phyloP scores from a whole-genome alignment of 2,888 invertebrate species.

The Lordiphosa fenestrarum region DNA sequence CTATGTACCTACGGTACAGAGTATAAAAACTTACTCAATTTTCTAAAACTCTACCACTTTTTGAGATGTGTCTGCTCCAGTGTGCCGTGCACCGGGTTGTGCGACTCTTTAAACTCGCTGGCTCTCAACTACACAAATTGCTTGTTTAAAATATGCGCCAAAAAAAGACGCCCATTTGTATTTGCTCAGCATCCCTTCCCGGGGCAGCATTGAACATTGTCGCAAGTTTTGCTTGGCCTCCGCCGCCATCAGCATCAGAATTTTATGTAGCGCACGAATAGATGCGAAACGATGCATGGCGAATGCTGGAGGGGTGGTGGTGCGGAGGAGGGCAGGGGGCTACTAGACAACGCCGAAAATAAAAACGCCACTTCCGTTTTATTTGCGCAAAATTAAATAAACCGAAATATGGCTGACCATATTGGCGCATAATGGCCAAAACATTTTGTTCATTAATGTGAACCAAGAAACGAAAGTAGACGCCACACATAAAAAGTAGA shows the following conservation, averaged over 20 bases:
- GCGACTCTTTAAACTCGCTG: conserved; percentile 48
- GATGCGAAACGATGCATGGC: conserved; percentile 49
- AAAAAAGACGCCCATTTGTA: conserved; percentile 21
- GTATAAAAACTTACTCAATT: too few relatives aligned
- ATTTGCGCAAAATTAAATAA: conserved; percentile 77
- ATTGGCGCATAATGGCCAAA: conserved; percentile 74
- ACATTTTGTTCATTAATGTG: conserved; percentile 74
- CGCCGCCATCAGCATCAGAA: conserved; percentile 41
- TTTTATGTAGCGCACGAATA: conserved; percentile 71
- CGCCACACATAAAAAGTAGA: conserved; percentile 46
- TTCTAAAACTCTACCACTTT: too few relatives aligned
- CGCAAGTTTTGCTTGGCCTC: conserved; percentile 65
- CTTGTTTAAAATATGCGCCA: conserved; percentile 55
- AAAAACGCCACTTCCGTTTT: conserved; percentile 75
- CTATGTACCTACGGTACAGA: too few relatives aligned
- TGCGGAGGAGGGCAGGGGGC: too few relatives aligned
- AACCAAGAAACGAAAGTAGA: conserved; percentile 28
- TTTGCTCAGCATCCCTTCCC: conserved; percentile 31
- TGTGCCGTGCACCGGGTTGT: not conserved
- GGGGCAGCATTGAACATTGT: conserved; percentile 43
- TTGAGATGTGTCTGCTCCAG: too few relatives aligned
- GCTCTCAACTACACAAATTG: conserved; percentile 53
- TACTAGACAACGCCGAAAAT: conserved; percentile 51
- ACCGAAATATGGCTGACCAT: conserved; percentile 74
- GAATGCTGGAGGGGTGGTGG: not conserved